Evolutionary conservation across 2,888 invertebrate species (phyloP).

Genomic region (Acronicta aceris): DNA sequence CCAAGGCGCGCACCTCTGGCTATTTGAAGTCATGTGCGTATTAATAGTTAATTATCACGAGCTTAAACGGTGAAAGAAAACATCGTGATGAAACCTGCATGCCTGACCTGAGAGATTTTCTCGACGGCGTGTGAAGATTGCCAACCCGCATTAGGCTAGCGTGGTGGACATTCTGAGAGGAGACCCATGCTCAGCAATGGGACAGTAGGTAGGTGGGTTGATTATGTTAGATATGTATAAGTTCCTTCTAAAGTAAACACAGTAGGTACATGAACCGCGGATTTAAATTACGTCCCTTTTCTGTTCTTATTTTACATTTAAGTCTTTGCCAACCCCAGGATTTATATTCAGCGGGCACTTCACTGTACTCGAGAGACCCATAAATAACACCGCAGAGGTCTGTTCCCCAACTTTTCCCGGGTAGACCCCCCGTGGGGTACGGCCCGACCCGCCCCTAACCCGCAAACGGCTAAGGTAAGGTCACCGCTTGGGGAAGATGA

Average conservation of each 20-base stretch:
- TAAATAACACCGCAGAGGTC: conserved; percentile 86
- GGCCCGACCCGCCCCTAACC: conserved; percentile 60
- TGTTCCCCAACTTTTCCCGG: conserved; percentile 68
- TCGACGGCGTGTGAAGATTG: too few species aligned
- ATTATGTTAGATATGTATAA: too few species aligned
- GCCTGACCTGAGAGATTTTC: too few species aligned
- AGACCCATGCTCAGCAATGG: too few species aligned
- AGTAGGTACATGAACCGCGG: conserved; percentile 41
- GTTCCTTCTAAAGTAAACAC: conserved; percentile 40
- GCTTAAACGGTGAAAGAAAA: too few species aligned
- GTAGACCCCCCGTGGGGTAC: conserved; percentile 57
- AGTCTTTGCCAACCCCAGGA: conserved; percentile 80
- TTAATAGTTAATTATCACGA: too few species aligned
- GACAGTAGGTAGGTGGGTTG: too few species aligned
- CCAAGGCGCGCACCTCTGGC: too few species aligned
- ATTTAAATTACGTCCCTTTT: conserved; percentile 60
- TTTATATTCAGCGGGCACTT: conserved; percentile 87
- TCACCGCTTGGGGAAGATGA: conserved; percentile 81
- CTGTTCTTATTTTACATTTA: conserved; percentile 82
- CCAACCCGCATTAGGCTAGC: too few species aligned
- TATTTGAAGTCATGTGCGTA: too few species aligned
- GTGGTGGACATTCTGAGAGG: too few species aligned
- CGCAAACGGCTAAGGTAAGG: conserved; percentile 84
- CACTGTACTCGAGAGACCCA: conserved; percentile 86
- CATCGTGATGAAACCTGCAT: too few species aligned